Evolutionary conservation across 2,113 vertebrate genomes (phyloP).

Genomic region (Melanerpes formicivorus): DNA sequence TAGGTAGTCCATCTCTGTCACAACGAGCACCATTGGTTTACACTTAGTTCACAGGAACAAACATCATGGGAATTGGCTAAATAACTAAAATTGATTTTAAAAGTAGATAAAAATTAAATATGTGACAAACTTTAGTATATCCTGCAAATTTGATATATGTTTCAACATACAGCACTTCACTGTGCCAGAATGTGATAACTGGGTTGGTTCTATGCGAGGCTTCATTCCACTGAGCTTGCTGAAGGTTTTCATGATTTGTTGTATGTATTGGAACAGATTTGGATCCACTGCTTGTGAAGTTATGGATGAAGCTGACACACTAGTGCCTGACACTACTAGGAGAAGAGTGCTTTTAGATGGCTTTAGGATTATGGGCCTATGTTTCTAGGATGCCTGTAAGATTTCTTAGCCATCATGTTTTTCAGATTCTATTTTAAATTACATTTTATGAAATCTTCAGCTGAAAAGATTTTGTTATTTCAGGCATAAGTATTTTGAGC

Average conservation of each 20-base stretch:
- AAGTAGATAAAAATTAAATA: constrained; percentile 66
- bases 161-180: neutral
- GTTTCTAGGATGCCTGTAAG: neutral
- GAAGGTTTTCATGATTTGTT: neutral
- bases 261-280: neutral
- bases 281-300: neutral
- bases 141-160: constrained; percentile 38
- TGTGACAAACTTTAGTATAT: constrained; percentile 38
- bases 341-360: neutral
- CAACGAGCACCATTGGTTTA: constrained; percentile 76
- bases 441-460: neutral
- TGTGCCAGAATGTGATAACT: neutral
- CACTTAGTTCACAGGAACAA: constrained; percentile 74
- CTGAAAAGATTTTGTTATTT: neutral
- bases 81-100: constrained; percentile 74
- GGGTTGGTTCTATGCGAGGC: neutral
- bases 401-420: neutral
- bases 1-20: constrained; percentile 95
- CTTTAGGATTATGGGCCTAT: neutral
- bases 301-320: neutral
- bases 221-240: neutral
- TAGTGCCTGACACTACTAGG: neutral
- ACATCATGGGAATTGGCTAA: constrained; percentile 74
- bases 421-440: neutral
- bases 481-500: neutral